These are phyloP conservation scores for Sander vitreus DNA, from an alignment of 2,113 vertebrate species.

Conservation along the genomic window DNA sequence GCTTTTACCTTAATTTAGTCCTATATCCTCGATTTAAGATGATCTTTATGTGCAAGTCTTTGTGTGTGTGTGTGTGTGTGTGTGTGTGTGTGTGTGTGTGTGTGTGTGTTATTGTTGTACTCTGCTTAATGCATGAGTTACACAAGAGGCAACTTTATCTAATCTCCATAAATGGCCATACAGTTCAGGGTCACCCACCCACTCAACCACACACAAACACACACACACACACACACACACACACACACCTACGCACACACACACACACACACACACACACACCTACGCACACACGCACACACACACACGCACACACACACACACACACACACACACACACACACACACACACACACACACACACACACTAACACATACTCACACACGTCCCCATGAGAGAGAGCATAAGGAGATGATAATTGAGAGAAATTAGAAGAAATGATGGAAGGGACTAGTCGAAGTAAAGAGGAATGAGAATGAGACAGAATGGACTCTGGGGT, in stretches of 20 bases:
- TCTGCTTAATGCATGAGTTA: slow-evolving; percentile 94
- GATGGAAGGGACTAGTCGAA: slow-evolving; percentile 60
- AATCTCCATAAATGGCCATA: slow-evolving; percentile 96
- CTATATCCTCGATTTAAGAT: slow-evolving; percentile 78
- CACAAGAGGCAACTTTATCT: slow-evolving; percentile 90
- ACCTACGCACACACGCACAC: too few species aligned
- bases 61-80: slow-evolving; percentile 42
- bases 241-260: slow-evolving; percentile 42
- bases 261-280: slow-evolving; percentile 6
- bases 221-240: too few species aligned
- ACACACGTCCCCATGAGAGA: slow-evolving; percentile 18
- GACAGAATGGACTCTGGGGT: slow-evolving; percentile 56
- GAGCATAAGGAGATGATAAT: slow-evolving; percentile 72
- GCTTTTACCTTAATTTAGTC: slow-evolving; percentile 90
- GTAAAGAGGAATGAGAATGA: slow-evolving; percentile 60
- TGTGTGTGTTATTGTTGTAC: slow-evolving; percentile 66
- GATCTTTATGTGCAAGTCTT: slow-evolving; percentile 50
- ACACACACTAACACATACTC: slow-evolving; percentile 41
- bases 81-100: slow-evolving; percentile 40
- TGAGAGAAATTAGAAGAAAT: slow-evolving; percentile 75
- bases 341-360: too few species aligned
- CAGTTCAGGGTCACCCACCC: slow-evolving; percentile 84
- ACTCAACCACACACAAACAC: slow-evolving; percentile 13
- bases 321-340: not conserved
- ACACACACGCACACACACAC: slow-evolving; percentile 34